Percentiles rank a stretch among this genome's conserved stretches.
phyloP scores from a whole-genome alignment of 2,888 invertebrate genomes.

The Theristus sp. region DNA sequence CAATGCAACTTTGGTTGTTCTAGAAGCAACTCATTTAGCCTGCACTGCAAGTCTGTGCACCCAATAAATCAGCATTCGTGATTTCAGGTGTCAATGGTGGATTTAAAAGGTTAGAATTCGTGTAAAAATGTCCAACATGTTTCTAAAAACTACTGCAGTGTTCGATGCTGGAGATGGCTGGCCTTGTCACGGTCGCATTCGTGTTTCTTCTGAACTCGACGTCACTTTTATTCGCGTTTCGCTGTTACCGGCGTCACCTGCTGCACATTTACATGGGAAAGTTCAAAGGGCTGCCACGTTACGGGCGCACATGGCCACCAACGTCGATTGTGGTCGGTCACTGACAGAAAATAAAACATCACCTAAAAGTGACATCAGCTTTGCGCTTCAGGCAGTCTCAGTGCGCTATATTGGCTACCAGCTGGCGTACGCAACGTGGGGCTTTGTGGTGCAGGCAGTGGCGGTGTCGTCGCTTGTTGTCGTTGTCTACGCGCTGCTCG shows the following conservation, averaged over 20 bases:
- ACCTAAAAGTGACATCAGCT: too few relatives aligned
- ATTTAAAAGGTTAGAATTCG: too few relatives aligned
- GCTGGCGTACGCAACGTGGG: slow-evolving; percentile 1
- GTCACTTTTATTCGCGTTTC: not conserved
- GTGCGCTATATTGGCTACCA: slow-evolving; percentile 3
- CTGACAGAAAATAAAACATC: not conserved
- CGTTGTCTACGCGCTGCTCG: not conserved
- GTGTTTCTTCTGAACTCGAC: not conserved
- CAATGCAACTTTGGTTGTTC: too few relatives aligned
- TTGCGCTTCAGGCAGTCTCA: not conserved
- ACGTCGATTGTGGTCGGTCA: not conserved
- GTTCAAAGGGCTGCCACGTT: not conserved
- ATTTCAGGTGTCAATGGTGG: too few relatives aligned
- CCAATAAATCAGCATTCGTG: too few relatives aligned
- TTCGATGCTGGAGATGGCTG: not conserved
- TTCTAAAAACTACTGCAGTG: not conserved
- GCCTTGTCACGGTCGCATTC: not conserved
- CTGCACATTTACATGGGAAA: not conserved
- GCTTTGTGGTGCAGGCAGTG: not conserved
- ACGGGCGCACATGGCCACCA: not conserved
- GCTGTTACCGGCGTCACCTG: not conserved
- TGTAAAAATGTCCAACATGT: not conserved
- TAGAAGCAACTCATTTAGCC: too few relatives aligned
- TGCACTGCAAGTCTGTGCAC: too few relatives aligned
- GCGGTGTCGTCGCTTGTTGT: not conserved